A percentile compares a stretch with the other conserved stretches of the same genome.
phyloP scores from a whole-genome alignment of 2,888 invertebrate species.

The Sphecodes monilicornis region DNA sequence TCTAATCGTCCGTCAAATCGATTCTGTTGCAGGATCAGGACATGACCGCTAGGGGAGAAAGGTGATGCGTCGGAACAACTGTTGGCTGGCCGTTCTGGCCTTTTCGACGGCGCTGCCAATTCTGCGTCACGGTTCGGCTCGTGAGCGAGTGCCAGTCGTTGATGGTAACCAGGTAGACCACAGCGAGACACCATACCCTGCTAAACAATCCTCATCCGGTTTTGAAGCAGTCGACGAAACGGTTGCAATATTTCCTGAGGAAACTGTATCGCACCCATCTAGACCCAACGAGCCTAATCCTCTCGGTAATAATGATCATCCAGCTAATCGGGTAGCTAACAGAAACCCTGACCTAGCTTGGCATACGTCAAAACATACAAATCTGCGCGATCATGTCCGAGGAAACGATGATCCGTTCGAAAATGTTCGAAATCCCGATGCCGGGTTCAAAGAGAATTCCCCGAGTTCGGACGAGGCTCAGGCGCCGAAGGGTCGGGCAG shows the following conservation, averaged over 20 bases:
- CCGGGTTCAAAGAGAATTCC: not conserved
- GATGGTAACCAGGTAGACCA: slow-evolving; percentile 28
- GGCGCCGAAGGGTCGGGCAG: not conserved
- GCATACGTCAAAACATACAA: not conserved
- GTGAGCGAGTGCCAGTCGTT: slow-evolving; percentile 45
- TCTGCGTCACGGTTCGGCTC: slow-evolving; percentile 53
- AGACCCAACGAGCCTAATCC: not conserved
- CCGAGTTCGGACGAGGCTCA: not conserved
- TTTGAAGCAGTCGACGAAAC: not conserved
- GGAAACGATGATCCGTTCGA: not conserved
- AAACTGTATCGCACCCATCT: not conserved
- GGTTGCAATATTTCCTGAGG: not conserved
- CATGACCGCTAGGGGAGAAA: slow-evolving; percentile 71
- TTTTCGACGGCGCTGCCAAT: slow-evolving; percentile 68
- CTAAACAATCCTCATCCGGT: not conserved
- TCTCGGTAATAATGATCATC: not conserved
- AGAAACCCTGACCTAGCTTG: not conserved
- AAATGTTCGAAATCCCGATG: not conserved
- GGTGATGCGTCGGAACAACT: slow-evolving; percentile 78
- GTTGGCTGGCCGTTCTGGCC: slow-evolving; percentile 80
- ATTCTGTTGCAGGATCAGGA: slow-evolving; percentile 70
- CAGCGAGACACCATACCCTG: slow-evolving; percentile 18
- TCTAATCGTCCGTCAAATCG: not conserved
- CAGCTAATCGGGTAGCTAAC: not conserved
- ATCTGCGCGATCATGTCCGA: not conserved